Evolutionary conservation across 2,888 invertebrate species (phyloP), one percentile per base, ranked within the genome.

Genomic region (Lasioglossum pauxillum): DNA sequence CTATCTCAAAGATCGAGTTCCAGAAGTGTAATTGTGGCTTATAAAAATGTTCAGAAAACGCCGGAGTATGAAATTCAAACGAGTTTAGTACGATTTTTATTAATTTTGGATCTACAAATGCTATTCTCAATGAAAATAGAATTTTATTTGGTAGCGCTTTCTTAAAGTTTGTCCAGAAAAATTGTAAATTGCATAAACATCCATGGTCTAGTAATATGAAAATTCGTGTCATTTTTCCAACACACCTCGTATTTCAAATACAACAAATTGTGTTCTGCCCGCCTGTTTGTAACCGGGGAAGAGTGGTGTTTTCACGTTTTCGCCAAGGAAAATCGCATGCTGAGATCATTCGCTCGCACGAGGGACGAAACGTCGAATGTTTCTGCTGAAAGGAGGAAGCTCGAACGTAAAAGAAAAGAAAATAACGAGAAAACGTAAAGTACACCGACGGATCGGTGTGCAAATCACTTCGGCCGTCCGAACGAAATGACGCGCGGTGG

Each of bases 381-480:
- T 79, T n/a, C 53, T 53, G 64, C 23, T 7, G 16, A 64, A 64
- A 35, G 60, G 80, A 85, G 83, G 84, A 88, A 88, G 84, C 71
- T 86, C 86, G 73, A 67, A 79, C 79, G 82, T 75, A 78, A 80
- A 85, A 77, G 27, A 1, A 12, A 16, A 64, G 7, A 31, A n/a
- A 64, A 5, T 16, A 64, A 57, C 57, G 31, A 19, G 53, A 82
- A 78, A 46, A 64, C 78, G 44, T 73, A 44, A 49, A 80, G 60
- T 53, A 67, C 31, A 44, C 44, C n/a, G 27, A 16, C 27, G 27
- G 71, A 60, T 69, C 64, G 76, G 35, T 73, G 72, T 27, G 27
- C 53, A 49, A 74, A 16, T 44, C 78, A 44, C 49, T 76, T 85
- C 46, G 12, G 41, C 31, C 27, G 31, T 60, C 23, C 53, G 67